Conservation (phyloP, 2,797 vertebrate species). For the Esox lucius region DNA sequence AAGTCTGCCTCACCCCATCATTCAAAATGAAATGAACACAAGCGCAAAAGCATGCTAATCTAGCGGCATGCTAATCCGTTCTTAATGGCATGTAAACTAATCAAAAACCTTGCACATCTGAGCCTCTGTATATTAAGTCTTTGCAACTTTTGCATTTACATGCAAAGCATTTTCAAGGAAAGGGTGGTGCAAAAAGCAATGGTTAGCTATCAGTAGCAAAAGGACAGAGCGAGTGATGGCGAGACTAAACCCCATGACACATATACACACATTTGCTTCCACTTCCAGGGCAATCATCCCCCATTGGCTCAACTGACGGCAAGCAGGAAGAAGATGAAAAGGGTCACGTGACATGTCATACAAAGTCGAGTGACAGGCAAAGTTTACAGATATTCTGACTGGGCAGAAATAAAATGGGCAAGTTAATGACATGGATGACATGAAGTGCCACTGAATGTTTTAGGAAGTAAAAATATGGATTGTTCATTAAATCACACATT, state of each 20-base stretch:
- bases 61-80: slow-evolving; percentile 49
- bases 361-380: slow-evolving; percentile 57
- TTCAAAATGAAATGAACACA: slow-evolving; percentile 41
- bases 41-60: slow-evolving; percentile 59
- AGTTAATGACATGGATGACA: slow-evolving; percentile 35
- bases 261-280: slow-evolving; percentile 99
- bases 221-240: slow-evolving; percentile 50
- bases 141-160: slow-evolving; percentile 63
- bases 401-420: slow-evolving; percentile 41
- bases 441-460: slow-evolving; percentile 36
- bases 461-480: slow-evolving; percentile 36
- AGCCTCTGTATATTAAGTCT: slow-evolving; percentile 69
- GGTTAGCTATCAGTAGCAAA: slow-evolving; percentile 53
- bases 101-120: slow-evolving; percentile 66
- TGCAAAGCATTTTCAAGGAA: slow-evolving; percentile 79
- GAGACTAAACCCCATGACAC: slow-evolving; percentile 65
- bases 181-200: slow-evolving; percentile 54
- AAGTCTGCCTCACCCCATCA: slow-evolving; percentile 39
- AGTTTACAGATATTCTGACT: slow-evolving; percentile 53
- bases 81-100: slow-evolving; percentile 36
- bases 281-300: slow-evolving; percentile 96
- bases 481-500: slow-evolving; percentile 47
- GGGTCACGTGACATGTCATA: slow-evolving; percentile 75
- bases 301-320: slow-evolving; percentile 94
- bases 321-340: slow-evolving; percentile 88